Base-by-base conservation (phyloP, 1,140 invertebrate genomes). In the Notospermus geniculatus region DNA sequence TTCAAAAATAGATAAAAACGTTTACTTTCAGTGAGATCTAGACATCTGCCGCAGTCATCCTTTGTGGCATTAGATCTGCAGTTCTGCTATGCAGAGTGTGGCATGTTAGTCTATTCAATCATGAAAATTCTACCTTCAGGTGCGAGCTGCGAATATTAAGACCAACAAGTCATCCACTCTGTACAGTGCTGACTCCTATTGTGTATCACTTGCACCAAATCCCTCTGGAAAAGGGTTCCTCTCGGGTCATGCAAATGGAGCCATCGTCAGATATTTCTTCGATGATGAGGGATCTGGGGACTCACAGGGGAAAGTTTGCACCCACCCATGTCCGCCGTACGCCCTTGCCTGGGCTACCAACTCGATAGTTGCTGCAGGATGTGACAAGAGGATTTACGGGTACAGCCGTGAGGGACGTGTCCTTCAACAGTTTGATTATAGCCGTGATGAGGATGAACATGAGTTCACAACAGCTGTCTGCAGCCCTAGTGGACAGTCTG, bases 91-190 rank as follows among this genome's bases (percentile, higher is more conserved):
- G n/a, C n/a, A n/a, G n/a, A n/a, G n/a, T n/a, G n/a, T n/a, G n/a
- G n/a, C n/a, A n/a, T n/a, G n/a, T n/a, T n/a, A n/a, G n/a, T n/a
- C n/a, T n/a, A n/a, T n/a, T n/a, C n/a, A n/a, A n/a, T n/a, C n/a
- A n/a, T n/a, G n/a, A n/a, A n/a, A n/a, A n/a, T n/a, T n/a, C n/a
- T n/a, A n/a, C n/a, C n/a, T n/a, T n/a, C n/a, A 77, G 73, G 76
- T 85, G 27, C 70, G 83, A 60, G 76, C 82, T 55, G 84, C 84
- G 27, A 85, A 85, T 70, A 71, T 78, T 17, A 95, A 94, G 75
- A 90, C 89, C 19, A 97, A 97, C 78, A 98, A 97, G 80, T 89
- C 90, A 0, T 89, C 91, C 61, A 93, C 91, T 17, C 80, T 95
- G 0, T 95, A 92, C 72, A 85, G 87, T 2, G 88, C 91, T 2